These are phyloP conservation scores for Volucella bombylans DNA, from an alignment of 2,888 invertebrate genomes.

Conservation along the genomic window DNA sequence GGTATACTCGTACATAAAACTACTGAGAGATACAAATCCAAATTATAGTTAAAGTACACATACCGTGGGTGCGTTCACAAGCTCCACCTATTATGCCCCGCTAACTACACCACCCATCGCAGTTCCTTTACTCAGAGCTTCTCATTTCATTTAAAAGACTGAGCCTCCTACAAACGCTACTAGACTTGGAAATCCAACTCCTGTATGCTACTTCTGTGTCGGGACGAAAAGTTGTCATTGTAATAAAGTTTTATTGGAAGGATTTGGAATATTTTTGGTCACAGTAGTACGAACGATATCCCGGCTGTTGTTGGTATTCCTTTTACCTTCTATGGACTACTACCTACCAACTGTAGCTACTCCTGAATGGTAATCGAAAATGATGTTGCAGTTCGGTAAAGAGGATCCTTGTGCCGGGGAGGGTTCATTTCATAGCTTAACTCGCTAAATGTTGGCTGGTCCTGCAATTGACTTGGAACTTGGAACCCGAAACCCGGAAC, in stretches of 20 bases:
- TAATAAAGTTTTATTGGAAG: slow-evolving; percentile 73
- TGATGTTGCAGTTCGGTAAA: slow-evolving; percentile 63
- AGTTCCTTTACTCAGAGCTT: slow-evolving; percentile 41
- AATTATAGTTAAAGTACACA: slow-evolving; percentile 57
- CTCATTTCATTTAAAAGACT: slow-evolving; percentile 59
- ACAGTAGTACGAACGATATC: slow-evolving; percentile 28
- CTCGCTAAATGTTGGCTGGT: slow-evolving; percentile 71
- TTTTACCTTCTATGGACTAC: background rate
- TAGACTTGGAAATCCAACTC: slow-evolving; percentile 9
- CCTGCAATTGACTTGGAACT: slow-evolving; percentile 70
- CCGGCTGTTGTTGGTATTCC: slow-evolving; percentile 32
- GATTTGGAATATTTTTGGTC: slow-evolving; percentile 67
- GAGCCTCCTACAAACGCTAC: slow-evolving; percentile 31
- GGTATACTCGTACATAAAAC: slow-evolving; percentile 2
- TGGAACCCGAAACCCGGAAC: background rate
- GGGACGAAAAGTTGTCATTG: slow-evolving; percentile 71
- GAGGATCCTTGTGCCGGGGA: slow-evolving; percentile 29
- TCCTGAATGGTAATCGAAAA: slow-evolving; percentile 65
- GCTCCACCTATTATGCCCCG: slow-evolving; percentile 38
- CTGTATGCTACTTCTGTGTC: slow-evolving; percentile 1
- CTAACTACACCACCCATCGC: slow-evolving; percentile 48
- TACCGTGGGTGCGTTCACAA: slow-evolving; percentile 26
- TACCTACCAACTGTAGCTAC: slow-evolving; percentile 29
- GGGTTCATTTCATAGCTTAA: slow-evolving; percentile 64
- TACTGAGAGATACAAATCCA: slow-evolving; percentile 14